Evolutionary conservation across 2,888 invertebrate species (phyloP).

Genomic region (Tryphoninae sp.): DNA sequence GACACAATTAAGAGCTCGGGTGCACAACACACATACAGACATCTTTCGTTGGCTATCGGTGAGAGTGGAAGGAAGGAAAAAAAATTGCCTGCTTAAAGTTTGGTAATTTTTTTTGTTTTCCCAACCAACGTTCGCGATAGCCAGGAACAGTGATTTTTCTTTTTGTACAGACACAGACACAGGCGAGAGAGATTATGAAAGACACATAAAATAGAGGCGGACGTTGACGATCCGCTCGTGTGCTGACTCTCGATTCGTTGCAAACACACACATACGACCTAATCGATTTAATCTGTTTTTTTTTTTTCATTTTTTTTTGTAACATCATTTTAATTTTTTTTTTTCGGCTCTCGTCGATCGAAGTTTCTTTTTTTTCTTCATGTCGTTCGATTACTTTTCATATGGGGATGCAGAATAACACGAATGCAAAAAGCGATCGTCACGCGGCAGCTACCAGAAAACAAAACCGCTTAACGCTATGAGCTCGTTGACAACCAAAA

Average conservation of each 20-base stretch:
- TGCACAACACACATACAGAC: slow-evolving; percentile 60
- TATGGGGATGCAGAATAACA: slow-evolving; percentile 64
- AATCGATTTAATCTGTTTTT: slow-evolving; percentile 30
- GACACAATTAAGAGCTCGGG: slow-evolving; percentile 56
- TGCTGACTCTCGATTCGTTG: slow-evolving; percentile 59
- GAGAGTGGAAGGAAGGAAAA: slow-evolving; percentile 27
- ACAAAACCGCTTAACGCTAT: slow-evolving; percentile 65
- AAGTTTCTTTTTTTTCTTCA: slow-evolving; percentile 18
- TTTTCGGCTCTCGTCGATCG: neutral
- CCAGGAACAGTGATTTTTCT: slow-evolving; percentile 22
- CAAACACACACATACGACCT: slow-evolving; percentile 62
- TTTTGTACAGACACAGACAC: slow-evolving; percentile 22
- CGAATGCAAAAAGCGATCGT: slow-evolving; percentile 64
- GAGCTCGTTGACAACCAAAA: slow-evolving; percentile 57
- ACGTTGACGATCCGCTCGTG: slow-evolving; percentile 57
- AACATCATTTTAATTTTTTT: neutral
- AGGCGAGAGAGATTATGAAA: slow-evolving; percentile 55
- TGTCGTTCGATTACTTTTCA: slow-evolving; percentile 44
- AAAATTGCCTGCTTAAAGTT: slow-evolving; percentile 5
- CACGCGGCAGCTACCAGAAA: slow-evolving; percentile 69
- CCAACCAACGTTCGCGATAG: neutral
- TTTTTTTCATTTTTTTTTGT: slow-evolving; percentile 7
- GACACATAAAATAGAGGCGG: slow-evolving; percentile 53
- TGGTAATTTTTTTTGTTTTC: slow-evolving; percentile 22
- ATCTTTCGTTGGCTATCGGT: slow-evolving; percentile 26